These are phyloP conservation scores for Lepidonotus clava DNA, from an alignment of 2,888 invertebrate genomes.

Conservation along the genomic window DNA sequence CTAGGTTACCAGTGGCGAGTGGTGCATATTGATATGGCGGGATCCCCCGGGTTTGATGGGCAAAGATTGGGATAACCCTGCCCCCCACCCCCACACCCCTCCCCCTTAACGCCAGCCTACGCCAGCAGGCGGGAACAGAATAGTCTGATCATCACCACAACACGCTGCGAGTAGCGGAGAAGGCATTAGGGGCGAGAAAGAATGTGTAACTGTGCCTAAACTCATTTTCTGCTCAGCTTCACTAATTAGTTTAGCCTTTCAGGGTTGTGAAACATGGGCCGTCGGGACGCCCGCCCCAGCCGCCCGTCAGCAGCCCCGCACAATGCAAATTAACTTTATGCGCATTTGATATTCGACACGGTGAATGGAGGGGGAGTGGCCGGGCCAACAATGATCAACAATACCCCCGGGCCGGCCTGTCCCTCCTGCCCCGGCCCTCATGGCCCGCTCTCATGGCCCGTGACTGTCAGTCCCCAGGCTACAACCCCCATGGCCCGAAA, in stretches of 20 bases:
- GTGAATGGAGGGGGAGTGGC: conserved; percentile 40
- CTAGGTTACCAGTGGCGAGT: neutral
- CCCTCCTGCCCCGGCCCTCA: neutral
- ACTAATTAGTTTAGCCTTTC: conserved; percentile 50
- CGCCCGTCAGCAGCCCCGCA: neutral
- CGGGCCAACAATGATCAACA: conserved; percentile 44
- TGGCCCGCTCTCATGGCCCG: neutral
- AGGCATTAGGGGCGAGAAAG: conserved; percentile 49
- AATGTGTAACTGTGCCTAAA: conserved; percentile 51
- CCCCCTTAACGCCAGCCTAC: no score
- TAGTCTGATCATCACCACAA: neutral
- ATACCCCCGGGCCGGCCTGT: neutral
- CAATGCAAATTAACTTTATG: conserved; percentile 51
- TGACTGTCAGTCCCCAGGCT: neutral
- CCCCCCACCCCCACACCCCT: neutral
- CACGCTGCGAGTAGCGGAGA: neutral
- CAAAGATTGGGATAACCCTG: neutral
- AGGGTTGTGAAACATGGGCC: conserved; percentile 33
- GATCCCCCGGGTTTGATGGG: neutral
- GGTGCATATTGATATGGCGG: conserved; percentile 38
- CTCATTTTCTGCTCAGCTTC: conserved; percentile 49
- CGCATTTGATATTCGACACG: conserved; percentile 41
- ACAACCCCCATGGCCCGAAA: neutral
- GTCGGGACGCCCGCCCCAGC: neutral
- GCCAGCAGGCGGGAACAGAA: no score